A percentile compares a stretch with the other conserved stretches of the same genome.
These are phyloP conservation scores for Pyrocephalus nanus DNA, from an alignment of 2,797 vertebrate species.

Conservation along the genomic window DNA sequence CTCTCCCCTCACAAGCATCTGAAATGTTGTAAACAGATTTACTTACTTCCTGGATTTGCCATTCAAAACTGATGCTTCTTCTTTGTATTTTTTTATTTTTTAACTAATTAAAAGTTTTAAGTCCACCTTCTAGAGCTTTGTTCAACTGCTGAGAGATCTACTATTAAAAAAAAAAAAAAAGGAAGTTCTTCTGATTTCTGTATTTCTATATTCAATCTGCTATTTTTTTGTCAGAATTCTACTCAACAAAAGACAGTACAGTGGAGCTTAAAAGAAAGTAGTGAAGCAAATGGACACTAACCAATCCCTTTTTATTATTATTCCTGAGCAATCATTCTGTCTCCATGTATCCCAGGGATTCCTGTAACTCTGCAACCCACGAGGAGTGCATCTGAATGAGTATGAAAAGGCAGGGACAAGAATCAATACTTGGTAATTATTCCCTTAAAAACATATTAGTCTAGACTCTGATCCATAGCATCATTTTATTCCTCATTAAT, in stretches of 20 bases:
- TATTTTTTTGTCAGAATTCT: not conserved
- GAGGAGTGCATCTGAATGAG: not conserved
- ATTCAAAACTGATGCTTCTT: not conserved
- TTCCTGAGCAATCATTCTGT: not conserved
- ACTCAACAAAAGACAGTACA: not conserved
- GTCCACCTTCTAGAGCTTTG: not conserved
- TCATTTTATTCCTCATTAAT: not conserved
- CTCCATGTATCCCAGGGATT: not conserved
- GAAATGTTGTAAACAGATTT: not conserved
- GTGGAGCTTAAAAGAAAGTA: not conserved
- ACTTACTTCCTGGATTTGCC: not conserved
- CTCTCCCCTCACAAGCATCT: not conserved
- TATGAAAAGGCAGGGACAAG: not conserved
- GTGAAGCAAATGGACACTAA: not conserved
- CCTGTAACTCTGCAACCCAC: not conserved
- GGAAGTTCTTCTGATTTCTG: not conserved
- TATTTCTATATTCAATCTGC: not conserved
- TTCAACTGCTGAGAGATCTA: not conserved
- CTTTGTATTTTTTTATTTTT: not conserved
- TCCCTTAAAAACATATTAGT: not conserved
- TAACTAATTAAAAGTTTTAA: not conserved
- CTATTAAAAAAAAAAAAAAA: not conserved
- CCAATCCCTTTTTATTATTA: not conserved
- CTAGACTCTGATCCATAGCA: not conserved
- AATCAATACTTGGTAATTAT: not conserved